Evolutionary conservation across 2,113 vertebrate genomes (phyloP).

Genomic region (Sminthopsis crassicaudata): DNA sequence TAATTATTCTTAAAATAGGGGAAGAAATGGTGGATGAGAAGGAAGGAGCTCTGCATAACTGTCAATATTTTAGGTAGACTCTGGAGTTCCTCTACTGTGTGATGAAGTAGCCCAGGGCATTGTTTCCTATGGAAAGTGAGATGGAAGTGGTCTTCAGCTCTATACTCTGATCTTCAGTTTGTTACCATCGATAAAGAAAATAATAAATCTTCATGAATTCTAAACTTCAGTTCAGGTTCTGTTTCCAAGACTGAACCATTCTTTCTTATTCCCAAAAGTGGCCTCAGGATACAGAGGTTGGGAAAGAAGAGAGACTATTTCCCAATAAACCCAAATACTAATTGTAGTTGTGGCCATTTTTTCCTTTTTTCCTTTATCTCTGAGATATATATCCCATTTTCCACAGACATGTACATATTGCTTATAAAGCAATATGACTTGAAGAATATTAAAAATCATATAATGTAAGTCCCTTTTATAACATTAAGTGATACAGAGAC

Average conservation of each 20-base stretch:
- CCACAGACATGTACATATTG: not conserved
- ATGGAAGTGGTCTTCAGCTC: slow-evolving; percentile 39
- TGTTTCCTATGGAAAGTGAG: not conserved
- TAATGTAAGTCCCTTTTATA: not conserved
- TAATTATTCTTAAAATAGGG: not conserved
- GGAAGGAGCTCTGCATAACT: not conserved
- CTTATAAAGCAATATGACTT: not conserved
- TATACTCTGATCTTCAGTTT: slow-evolving; percentile 66
- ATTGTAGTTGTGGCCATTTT: not conserved
- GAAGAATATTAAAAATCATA: not conserved
- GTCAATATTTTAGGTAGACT: slow-evolving; percentile 58
- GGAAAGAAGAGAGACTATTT: not conserved
- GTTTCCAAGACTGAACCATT: not conserved
- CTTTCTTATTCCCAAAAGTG: not conserved
- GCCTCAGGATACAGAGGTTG: not conserved
- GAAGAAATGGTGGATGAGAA: not conserved
- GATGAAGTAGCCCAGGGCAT: slow-evolving; percentile 56
- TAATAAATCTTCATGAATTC: slow-evolving; percentile 40
- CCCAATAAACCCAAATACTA: not conserved
- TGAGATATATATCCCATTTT: not conserved
- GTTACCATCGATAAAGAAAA: slow-evolving; percentile 53
- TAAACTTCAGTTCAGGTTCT: not conserved
- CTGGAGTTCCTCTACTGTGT: slow-evolving; percentile 67
- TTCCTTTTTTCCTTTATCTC: not conserved
- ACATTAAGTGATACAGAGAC: not conserved